Evolutionary conservation across 92 coral and sea anemone genomes (phyloP).

Genomic region (Hydrozoanthus gracilis): DNA sequence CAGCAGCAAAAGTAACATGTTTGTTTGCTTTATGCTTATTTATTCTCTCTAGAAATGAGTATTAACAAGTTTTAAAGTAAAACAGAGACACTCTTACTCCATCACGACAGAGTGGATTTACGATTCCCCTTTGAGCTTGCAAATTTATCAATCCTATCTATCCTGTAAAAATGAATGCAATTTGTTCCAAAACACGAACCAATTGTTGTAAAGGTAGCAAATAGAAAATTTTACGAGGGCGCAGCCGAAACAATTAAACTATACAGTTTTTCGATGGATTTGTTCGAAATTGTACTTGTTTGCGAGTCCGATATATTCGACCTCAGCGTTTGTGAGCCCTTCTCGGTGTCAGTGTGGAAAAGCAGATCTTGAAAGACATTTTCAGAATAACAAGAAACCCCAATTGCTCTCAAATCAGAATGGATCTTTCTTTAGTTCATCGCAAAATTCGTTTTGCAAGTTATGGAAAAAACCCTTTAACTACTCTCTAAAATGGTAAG

Average conservation of each 20-base stretch:
- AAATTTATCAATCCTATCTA: background rate
- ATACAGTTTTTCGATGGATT: too few relatives aligned
- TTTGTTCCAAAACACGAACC: background rate
- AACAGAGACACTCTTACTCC: conserved; percentile 1
- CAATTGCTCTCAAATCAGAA: too few relatives aligned
- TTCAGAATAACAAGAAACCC: too few relatives aligned
- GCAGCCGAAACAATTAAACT: too few relatives aligned
- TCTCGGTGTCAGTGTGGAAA: too few relatives aligned
- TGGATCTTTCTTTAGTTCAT: too few relatives aligned
- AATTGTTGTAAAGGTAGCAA: too few relatives aligned
- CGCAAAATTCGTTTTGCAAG: background rate
- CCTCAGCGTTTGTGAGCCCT: too few relatives aligned
- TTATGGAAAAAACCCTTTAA: background rate
- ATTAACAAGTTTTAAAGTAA: conserved; percentile 34
- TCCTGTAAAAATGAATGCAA: background rate
- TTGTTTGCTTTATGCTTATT: background rate
- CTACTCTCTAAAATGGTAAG: conserved; percentile 22
- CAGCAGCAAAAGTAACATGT: background rate
- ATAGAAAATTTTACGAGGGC: too few relatives aligned
- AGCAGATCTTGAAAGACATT: too few relatives aligned
- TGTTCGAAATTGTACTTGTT: too few relatives aligned
- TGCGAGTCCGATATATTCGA: too few relatives aligned
- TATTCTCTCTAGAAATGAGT: conserved; percentile 17
- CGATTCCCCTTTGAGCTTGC: background rate
- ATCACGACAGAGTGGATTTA: conserved; percentile 2